Evolutionary conservation across 1,140 invertebrate species (phyloP).

Genomic region (Drosophila parvula): DNA sequence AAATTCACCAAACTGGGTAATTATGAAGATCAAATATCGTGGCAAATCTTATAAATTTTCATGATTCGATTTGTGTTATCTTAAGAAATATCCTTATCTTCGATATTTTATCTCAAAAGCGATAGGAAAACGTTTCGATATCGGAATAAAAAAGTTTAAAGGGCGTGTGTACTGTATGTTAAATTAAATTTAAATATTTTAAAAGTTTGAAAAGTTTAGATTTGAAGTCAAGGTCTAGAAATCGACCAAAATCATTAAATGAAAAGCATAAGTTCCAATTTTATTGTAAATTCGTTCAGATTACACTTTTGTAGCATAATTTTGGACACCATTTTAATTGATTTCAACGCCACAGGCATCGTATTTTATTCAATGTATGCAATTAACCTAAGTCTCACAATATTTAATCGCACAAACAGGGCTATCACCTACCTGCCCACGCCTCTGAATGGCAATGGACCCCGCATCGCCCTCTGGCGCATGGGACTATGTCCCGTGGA

Average conservation of each 20-base stretch:
- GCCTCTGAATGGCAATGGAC: constrained; percentile 68
- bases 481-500: constrained; percentile 52
- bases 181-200: not conserved
- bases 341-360: too few species aligned
- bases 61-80: not conserved
- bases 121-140: not conserved
- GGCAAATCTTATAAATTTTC: too few species aligned
- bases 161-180: not conserved
- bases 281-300: too few species aligned
- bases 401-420: constrained; percentile 25
- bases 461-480: constrained; percentile 59
- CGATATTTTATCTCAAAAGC: constrained; percentile 5
- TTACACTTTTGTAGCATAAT: too few species aligned
- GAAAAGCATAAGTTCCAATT: too few species aligned
- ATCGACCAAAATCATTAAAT: not conserved
- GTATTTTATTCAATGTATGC: not conserved
- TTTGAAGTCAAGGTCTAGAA: not conserved
- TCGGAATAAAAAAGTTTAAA: too few species aligned
- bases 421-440: constrained; percentile 72
- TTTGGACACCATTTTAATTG: too few species aligned
- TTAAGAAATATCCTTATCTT: not conserved
- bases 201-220: not conserved
- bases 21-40: not conserved
- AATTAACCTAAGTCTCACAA: not conserved
- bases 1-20: constrained; percentile 85